These are phyloP conservation scores for Gadus macrocephalus DNA, from an alignment of 2,113 vertebrate species.

Conservation along the genomic window DNA sequence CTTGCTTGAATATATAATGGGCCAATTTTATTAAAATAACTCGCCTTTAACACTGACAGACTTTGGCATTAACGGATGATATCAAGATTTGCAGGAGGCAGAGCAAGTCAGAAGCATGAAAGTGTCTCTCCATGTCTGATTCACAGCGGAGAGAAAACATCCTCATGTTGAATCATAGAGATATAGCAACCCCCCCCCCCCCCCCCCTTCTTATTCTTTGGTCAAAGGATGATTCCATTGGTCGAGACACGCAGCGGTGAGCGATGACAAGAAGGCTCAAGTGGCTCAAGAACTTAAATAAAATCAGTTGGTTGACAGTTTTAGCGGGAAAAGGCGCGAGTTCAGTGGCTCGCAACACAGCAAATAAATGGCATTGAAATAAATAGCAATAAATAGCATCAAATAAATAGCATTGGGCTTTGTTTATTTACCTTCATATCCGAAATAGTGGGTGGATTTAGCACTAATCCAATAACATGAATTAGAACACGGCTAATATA, in stretches of 20 bases:
- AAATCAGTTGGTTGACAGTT: neutral
- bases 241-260: constrained; percentile 4
- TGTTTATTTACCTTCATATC: no score
- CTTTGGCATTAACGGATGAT: no score
- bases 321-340: neutral
- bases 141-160: constrained; percentile 8
- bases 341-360: neutral
- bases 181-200: neutral
- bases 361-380: no score
- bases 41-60: no score
- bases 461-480: constrained; percentile 17
- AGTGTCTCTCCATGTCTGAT: constrained; percentile 4
- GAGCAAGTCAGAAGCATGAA: no score
- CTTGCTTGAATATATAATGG: no score
- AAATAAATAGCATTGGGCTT: no score
- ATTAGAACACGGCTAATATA: constrained; percentile 14
- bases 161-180: constrained; percentile 19
- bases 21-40: no score
- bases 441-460: no score
- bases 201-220: constrained; percentile 1
- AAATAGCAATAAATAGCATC: neutral
- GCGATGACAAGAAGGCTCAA: constrained; percentile 13
- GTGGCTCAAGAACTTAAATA: constrained; percentile 15
- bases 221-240: constrained; percentile 7
- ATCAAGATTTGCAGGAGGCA: no score